Conservation (phyloP, 2,888 invertebrate genomes). For the Caenorhabditis angaria region DNA sequence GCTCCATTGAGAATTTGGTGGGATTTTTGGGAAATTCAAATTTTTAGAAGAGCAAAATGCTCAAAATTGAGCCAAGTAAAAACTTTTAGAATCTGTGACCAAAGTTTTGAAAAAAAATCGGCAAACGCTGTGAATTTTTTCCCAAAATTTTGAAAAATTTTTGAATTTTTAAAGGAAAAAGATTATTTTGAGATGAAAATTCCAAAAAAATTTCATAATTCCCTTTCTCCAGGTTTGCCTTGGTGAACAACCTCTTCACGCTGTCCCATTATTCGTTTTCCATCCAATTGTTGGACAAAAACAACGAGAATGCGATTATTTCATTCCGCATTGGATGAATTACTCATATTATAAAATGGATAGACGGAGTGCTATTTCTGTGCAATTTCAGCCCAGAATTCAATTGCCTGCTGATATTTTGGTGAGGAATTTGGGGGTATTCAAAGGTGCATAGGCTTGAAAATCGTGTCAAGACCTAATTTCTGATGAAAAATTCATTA, state of each 20-base stretch:
- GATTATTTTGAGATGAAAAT: neutral
- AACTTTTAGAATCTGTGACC: too few relatives aligned
- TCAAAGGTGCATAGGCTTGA: too few relatives aligned
- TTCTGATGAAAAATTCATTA: too few relatives aligned
- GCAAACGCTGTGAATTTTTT: neutral
- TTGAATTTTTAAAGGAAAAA: too few relatives aligned
- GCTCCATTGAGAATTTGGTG: too few relatives aligned
- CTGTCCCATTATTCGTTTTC: slow-evolving; percentile 87
- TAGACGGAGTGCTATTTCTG: slow-evolving; percentile 47
- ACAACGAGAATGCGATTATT: slow-evolving; percentile 52
- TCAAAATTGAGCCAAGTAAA: too few relatives aligned
- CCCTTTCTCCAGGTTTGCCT: slow-evolving; percentile 55
- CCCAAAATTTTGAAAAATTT: neutral
- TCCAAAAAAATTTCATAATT: neutral
- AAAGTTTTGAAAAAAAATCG: too few relatives aligned
- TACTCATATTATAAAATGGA: slow-evolving; percentile 66
- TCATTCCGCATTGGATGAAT: slow-evolving; percentile 73
- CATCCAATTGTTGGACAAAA: slow-evolving; percentile 44
- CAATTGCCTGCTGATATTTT: slow-evolving; percentile 59
- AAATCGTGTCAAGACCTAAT: too few relatives aligned
- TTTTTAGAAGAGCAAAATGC: too few relatives aligned
- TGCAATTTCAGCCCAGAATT: slow-evolving; percentile 64
- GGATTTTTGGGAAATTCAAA: too few relatives aligned
- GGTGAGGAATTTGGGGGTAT: slow-evolving; percentile 21
- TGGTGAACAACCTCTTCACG: slow-evolving; percentile 97